A percentile compares a stretch with the other conserved stretches of the same genome.
Conservation (phyloP, 2,797 vertebrate genomes). For the Cirrhinus molitorella region DNA sequence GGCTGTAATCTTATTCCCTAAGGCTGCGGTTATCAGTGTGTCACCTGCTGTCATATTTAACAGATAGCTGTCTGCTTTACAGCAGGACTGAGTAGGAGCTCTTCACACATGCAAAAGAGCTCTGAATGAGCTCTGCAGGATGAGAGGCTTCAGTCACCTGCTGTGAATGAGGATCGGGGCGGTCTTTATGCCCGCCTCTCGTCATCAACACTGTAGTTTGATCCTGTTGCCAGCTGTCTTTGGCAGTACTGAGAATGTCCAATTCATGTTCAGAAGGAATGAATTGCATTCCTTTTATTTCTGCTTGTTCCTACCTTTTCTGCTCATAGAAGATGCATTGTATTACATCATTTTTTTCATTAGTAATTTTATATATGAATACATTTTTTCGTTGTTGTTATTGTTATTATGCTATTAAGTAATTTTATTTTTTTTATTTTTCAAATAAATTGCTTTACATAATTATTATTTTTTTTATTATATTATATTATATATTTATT, state of each 20-base stretch:
- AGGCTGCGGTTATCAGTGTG: conserved; percentile 5
- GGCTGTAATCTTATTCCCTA: conserved; percentile 16
- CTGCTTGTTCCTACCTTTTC: neutral
- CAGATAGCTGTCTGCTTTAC: conserved; percentile 9
- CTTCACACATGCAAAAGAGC: conserved; percentile 26
- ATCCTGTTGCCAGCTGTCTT: conserved; percentile 44
- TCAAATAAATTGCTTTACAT: no score
- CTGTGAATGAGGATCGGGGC: conserved; percentile 3
- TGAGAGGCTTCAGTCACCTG: conserved; percentile 12
- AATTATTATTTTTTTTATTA: no score
- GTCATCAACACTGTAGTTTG: conserved; percentile 42
- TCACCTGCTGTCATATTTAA: conserved; percentile 24
- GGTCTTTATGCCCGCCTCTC: neutral
- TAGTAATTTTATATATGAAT: neutral
- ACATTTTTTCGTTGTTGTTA: neutral
- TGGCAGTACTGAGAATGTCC: conserved; percentile 66
- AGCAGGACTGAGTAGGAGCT: conserved; percentile 14
- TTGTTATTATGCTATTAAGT: no score
- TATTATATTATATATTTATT: no score
- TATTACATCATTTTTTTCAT: neutral
- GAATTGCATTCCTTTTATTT: conserved; percentile 33
- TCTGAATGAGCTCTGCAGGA: conserved; percentile 15
- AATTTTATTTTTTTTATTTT: no score
- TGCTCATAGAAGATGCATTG: conserved; percentile 12
- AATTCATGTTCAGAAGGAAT: conserved; percentile 59